These are phyloP conservation scores for Mesocricetus auratus DNA, from an alignment of 2,113 vertebrate species.

Conservation along the genomic window DNA sequence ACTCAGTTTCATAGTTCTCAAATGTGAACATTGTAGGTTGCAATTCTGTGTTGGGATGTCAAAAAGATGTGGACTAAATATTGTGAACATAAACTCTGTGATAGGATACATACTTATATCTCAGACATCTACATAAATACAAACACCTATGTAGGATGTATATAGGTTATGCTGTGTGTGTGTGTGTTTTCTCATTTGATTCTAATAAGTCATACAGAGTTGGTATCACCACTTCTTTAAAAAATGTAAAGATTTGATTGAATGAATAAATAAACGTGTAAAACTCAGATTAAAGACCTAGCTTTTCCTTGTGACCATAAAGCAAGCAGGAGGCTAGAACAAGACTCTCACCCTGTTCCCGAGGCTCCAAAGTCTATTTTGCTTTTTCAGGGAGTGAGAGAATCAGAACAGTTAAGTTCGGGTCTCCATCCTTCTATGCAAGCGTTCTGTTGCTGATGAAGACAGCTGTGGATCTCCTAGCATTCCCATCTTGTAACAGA, in stretches of 20 bases:
- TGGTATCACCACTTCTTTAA: background rate
- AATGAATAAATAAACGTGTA: background rate
- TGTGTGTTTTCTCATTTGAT: background rate
- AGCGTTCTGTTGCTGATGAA: background rate
- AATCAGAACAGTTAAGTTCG: background rate
- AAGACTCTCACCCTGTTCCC: background rate
- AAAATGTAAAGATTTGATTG: background rate
- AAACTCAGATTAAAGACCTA: conserved; percentile 5
- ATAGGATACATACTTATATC: background rate
- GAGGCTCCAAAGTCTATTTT: background rate
- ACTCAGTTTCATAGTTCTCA: background rate
- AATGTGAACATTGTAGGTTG: no score
- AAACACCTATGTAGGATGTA: background rate
- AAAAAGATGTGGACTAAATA: background rate
- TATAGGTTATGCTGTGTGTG: background rate
- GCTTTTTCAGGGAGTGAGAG: background rate
- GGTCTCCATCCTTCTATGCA: background rate
- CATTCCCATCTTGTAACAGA: background rate
- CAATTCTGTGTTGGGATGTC: background rate
- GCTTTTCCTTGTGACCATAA: background rate
- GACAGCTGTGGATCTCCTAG: background rate
- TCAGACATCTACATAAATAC: background rate
- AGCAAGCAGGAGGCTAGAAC: background rate
- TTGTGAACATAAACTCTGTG: background rate
- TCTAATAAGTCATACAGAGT: conserved; percentile 11